Base-by-base conservation (phyloP, 2,113 vertebrate species). In the Xerus inauris region DNA sequence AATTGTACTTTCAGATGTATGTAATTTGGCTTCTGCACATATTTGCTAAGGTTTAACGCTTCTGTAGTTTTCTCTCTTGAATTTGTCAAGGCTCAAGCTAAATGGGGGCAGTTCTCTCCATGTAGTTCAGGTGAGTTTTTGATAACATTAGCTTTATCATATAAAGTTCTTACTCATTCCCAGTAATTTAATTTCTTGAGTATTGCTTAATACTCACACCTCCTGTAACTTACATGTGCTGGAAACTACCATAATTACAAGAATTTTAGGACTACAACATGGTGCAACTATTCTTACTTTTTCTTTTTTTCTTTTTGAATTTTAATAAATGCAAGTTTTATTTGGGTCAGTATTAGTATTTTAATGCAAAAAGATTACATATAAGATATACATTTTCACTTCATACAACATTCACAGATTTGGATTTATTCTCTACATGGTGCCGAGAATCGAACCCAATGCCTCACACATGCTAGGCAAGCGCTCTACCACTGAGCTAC, bases 1-100 rank as follows among this genome's bases (percentile, higher is more conserved):
- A 97, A 89, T 65, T 94, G 95, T 95, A 94, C 87, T 98, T 97
- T 93, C 82, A 89, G 87, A 97, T 97, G 96, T 26, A 95, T 93
- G 83, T 85, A 72, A 97, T 96, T 94, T 96, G 77, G 35, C 35
- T 97, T 87, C 17, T 92, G 57, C 69, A 96, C 73, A 49, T 72
- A 49, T 92, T 96, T 86, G 75, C 88, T 69, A n/a, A 97, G 91
- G 92, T 97, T 83, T 79, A 92, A 35, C 20, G 35, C 28, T 87
- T 92, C 59, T 95, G 19, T 57, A 88, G 97, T 97, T 97, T 97
- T 92, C 96, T 96, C 91, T 93, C 87, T 91, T 95, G 95, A 30
- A 32, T 92, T 94, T 96, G 76, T 97, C 92, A 96, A 69, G 96
- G 95, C 69, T 76, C 67, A 82, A 91, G 76, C 49, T 94, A 92